Conservation (phyloP, 2,113 vertebrate genomes). For the Rhinopomastus cyanomelas region DNA sequence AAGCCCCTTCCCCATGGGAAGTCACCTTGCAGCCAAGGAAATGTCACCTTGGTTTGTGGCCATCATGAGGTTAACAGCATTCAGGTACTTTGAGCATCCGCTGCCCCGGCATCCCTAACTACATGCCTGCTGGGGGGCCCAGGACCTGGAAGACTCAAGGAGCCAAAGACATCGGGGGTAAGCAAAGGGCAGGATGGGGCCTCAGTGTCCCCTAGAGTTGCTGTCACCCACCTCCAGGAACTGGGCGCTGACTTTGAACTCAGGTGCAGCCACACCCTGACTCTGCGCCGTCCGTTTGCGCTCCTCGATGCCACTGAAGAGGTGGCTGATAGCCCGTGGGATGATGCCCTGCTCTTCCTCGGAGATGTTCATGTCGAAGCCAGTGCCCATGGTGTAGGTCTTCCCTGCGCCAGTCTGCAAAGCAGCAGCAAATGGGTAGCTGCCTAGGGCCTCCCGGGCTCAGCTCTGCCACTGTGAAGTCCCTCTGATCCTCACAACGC, state of each 20-base stretch:
- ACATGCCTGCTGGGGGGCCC: rapidly evolving
- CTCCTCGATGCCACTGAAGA: constrained; percentile 88
- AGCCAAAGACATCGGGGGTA: not conserved
- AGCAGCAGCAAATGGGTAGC: not conserved
- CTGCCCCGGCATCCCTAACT: rapidly evolving
- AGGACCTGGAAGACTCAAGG: not conserved
- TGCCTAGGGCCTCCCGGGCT: not conserved
- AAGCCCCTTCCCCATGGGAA: not conserved
- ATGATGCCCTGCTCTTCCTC: constrained; percentile 92
- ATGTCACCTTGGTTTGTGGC: not conserved
- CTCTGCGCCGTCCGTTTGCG: constrained; percentile 76
- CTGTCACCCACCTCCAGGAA: constrained; percentile 88
- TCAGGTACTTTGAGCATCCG: not conserved
- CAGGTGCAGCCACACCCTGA: constrained; percentile 74
- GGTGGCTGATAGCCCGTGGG: constrained; percentile 88
- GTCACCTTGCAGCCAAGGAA: not conserved
- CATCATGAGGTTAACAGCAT: not conserved
- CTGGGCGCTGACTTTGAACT: constrained; percentile 98
- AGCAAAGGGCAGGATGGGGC: not conserved
- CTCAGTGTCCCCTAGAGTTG: rapidly evolving
- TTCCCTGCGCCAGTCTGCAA: constrained; percentile 92
- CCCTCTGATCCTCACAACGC: not conserved
- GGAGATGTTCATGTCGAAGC: constrained; percentile 82
- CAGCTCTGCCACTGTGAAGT: not conserved
- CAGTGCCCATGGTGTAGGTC: constrained; percentile 96